phyloP scores from a whole-genome alignment of 2,888 invertebrate species.

The Dexiosoma caninum region DNA sequence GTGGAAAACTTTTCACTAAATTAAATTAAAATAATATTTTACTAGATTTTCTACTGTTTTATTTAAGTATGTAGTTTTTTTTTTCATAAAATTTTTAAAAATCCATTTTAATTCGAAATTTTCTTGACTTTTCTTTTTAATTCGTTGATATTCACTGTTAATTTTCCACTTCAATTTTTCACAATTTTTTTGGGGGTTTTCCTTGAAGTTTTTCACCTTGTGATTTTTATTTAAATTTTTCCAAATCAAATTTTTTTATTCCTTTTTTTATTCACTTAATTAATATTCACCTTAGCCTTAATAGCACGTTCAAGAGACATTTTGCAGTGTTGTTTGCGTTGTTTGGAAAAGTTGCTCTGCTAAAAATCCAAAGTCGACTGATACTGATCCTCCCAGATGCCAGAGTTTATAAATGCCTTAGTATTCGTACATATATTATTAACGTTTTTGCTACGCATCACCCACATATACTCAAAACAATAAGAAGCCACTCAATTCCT shows the following conservation, averaged over 20 bases:
- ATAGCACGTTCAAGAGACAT: constrained; percentile 97
- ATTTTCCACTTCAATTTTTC: neutral
- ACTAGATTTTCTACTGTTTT: too few relatives aligned
- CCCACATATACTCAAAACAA: neutral
- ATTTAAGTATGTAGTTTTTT: too few relatives aligned
- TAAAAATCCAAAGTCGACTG: constrained; percentile 74
- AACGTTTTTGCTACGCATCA: constrained; percentile 16
- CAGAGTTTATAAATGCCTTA: constrained; percentile 75
- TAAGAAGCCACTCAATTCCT: constrained; percentile 38
- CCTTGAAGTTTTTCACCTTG: constrained; percentile 5
- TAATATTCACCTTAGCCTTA: constrained; percentile 87
- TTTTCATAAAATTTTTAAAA: too few relatives aligned
- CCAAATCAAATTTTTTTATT: constrained; percentile 10
- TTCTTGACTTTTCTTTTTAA: too few relatives aligned
- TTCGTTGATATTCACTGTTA: too few relatives aligned
- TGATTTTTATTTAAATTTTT: constrained; percentile 8
- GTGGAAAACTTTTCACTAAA: too few relatives aligned
- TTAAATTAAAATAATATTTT: too few relatives aligned
- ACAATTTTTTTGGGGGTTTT: neutral
- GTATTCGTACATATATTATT: constrained; percentile 51
- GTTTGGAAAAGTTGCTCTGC: constrained; percentile 70
- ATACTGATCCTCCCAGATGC: constrained; percentile 71
- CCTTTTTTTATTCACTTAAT: constrained; percentile 26
- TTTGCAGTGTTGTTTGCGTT: constrained; percentile 74
- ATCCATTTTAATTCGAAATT: too few relatives aligned